Percentiles rank a stretch among this genome's conserved stretches.
Conservation (phyloP, 1,140 invertebrate species). For the Oncopodura yosiiana region DNA sequence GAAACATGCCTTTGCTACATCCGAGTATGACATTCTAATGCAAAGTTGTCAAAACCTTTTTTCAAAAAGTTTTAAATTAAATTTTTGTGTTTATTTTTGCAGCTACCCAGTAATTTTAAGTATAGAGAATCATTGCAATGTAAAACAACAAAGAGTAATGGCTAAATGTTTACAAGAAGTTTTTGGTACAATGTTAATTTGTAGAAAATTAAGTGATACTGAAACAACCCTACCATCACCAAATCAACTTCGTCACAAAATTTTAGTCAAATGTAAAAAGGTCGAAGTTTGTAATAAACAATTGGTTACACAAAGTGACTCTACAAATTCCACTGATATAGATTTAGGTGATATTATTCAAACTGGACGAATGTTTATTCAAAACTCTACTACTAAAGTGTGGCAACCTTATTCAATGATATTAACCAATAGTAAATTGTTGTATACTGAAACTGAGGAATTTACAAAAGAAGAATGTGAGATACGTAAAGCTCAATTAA, state of each 20-base stretch:
- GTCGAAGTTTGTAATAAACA: no score
- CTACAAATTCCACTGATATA: slow-evolving; percentile 62
- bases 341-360: slow-evolving; percentile 79
- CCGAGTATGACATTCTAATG: slow-evolving; percentile 54
- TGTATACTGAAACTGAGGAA: slow-evolving; percentile 66
- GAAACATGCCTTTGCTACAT: slow-evolving; percentile 87
- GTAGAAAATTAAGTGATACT: slow-evolving; percentile 4
- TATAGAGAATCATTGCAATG: slow-evolving; percentile 94
- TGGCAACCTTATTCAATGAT: slow-evolving; percentile 95
- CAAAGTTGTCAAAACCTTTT: no score
- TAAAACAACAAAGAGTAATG: slow-evolving; percentile 93
- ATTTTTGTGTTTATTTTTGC: background rate
- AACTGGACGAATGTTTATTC: slow-evolving; percentile 80
- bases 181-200: background rate
- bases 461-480: slow-evolving; percentile 43
- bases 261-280: slow-evolving; percentile 89
- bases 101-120: slow-evolving; percentile 92
- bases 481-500: slow-evolving; percentile 26
- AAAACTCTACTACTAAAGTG: slow-evolving; percentile 75
- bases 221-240: slow-evolving; percentile 81
- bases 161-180: slow-evolving; percentile 69
- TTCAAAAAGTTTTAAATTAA: background rate
- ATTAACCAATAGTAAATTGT: slow-evolving; percentile 73
- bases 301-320: no score
- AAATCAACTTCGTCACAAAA: slow-evolving; percentile 52